Evolutionary conservation across 2,797 vertebrate species (phyloP), one percentile per base, ranked within the genome.

Genomic region (Acanthurus tractus): DNA sequence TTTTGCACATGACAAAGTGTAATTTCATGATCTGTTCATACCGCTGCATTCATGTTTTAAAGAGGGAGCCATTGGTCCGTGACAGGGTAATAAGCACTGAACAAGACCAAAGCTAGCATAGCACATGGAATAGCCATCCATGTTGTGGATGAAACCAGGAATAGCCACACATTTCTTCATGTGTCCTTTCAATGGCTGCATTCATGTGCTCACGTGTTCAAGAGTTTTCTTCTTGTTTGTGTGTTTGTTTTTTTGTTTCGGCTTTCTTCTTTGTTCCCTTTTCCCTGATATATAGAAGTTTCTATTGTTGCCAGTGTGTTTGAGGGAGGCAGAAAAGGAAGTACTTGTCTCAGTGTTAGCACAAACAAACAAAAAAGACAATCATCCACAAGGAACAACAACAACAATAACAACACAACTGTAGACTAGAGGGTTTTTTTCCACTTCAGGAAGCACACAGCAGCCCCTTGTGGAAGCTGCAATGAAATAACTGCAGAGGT

Each of bases 21-120:
- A 8, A 79, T 70, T 79, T 61, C 34, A 59, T 50, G 54, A 74
- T 63, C 36, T 50, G 22, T n/a, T 59, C 50, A 63, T 53, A 58
- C 15, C 74, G 58, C 62, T 57, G 44, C n/a, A 9, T 40, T 76
- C 45, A 48, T 12, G 22, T 71, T 71, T 62, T 76, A n/a, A 54
- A 9, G 11, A 29, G 34, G 53, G 52, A 22, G 53, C 44, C 36
- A 6, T 18, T 55, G 42, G 40, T 29, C 52, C 48, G 29, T 83
- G 49, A 63, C 46, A 48, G 15, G 40, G 25, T 9, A 58, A n/a
- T 11, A 45, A 59, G n/a, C 2, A 2, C 11, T 36, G 5, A 15
- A 44, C 49, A 56, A 50, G 68, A 36, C 3, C 40, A 52, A 25
- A 48, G 38, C 20, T 34, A 34, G 29, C 29, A 34, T 2, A 14